These are phyloP conservation scores for Temnothorax curvispinosus DNA, from an alignment of 1,140 invertebrate species.

Conservation along the genomic window DNA sequence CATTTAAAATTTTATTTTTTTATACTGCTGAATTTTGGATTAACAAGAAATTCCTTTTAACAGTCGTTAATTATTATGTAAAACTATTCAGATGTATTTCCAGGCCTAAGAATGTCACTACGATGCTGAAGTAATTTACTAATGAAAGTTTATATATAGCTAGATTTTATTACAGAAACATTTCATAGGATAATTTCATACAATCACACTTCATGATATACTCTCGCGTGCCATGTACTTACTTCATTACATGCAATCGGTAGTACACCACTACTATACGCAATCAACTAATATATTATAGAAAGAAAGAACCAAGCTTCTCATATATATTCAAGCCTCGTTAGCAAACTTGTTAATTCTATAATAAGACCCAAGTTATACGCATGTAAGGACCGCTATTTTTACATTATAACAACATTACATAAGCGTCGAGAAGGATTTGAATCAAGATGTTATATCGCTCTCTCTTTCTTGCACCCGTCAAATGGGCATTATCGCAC, in stretches of 20 bases:
- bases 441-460: constrained; percentile 12
- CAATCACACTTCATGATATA: constrained; percentile 61
- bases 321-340: constrained; percentile 56
- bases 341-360: constrained; percentile 43
- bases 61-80: constrained; percentile 1
- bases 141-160: constrained; percentile 64
- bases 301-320: constrained; percentile 68
- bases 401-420: constrained; percentile 19
- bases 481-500: constrained; percentile 59
- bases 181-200: constrained; percentile 64
- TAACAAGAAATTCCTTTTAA: constrained; percentile 3
- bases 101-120: constrained; percentile 46
- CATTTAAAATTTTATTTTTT: background rate
- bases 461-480: constrained; percentile 50
- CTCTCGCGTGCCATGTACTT: constrained; percentile 72
- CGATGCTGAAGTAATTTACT: constrained; percentile 52
- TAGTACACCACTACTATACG: constrained; percentile 69
- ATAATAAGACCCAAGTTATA: constrained; percentile 33
- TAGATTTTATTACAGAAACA: constrained; percentile 43
- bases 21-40: background rate
- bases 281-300: constrained; percentile 71
- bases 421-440: constrained; percentile 36
- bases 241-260: constrained; percentile 71
- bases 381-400: constrained; percentile 52
- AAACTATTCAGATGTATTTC: constrained; percentile 36